Evolutionary conservation across 2,888 invertebrate genomes (phyloP), one percentile per base, ranked within the genome.

Genomic region (Hofmannophila pseudospretella): DNA sequence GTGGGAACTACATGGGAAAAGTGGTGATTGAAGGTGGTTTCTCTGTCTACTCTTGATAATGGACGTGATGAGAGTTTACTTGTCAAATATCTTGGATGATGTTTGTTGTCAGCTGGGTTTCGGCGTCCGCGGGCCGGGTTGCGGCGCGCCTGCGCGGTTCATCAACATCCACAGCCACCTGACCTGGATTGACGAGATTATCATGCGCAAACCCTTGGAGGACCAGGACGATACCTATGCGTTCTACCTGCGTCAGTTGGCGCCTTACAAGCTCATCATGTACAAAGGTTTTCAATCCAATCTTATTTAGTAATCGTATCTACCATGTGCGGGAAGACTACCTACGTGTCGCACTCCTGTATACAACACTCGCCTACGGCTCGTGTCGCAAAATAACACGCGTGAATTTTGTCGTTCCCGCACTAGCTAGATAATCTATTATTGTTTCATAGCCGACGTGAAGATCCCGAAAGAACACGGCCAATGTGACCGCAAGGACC

Each of bases 141-240:
- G 79, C 35, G 73, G 67, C 0, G 75, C 72, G 1, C 79, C 79
- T 0, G 49, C 77, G 0, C 64, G 71, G 1, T 79, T 70, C 50
- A 38, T 77, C n/a, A 61, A 51, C 46, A 41, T 76, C 0, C 54
- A 63, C 44, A 53, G 58, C 47, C 67, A 67, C 44, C 19, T 79
- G 22, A 47, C 55, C 7, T 79, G 79, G 79, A 61, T 79, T n/a
- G 62, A 69, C 23, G 69, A 70, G 13, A 33, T 69, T 27, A 55
- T 74, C 26, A 34, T 58, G 4, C 39, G 40, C 4, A 41, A 30
- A 7, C 35, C 34, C 0, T 12, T 32, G 2, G 49, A 40, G 3
- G 35, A 39, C 1, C 51, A 42, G 0, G 46, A 52, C 0, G 51
- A 49, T 0, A n/a, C 14, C 1, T 35, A 50, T 22, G 45, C 45